These are phyloP conservation scores for Fistularia commersonii DNA, from an alignment of 2,797 vertebrate genomes.

Conservation along the genomic window DNA sequence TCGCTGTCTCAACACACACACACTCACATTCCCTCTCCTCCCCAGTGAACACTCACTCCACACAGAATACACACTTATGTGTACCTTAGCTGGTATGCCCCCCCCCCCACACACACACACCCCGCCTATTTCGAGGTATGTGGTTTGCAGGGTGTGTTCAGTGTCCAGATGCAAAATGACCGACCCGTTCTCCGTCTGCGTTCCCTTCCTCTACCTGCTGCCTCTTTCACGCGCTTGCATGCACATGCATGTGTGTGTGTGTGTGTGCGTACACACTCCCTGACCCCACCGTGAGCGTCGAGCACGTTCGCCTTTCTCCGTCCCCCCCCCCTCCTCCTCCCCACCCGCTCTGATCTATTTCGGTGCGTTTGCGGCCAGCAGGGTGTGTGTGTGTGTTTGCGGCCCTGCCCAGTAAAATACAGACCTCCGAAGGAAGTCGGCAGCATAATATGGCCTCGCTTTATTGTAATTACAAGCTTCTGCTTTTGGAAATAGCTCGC, in stretches of 20 bases:
- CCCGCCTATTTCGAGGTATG: constrained; percentile 64
- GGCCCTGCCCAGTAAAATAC: constrained; percentile 82
- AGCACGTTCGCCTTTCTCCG: constrained; percentile 34
- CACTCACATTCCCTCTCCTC: constrained; percentile 36
- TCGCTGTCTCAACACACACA: too few species aligned
- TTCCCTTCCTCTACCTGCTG: constrained; percentile 39
- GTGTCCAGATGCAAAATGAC: constrained; percentile 50
- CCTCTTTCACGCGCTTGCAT: constrained; percentile 32
- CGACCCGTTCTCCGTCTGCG: constrained; percentile 52
- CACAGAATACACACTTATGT: constrained; percentile 49
- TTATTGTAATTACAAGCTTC: constrained; percentile 84
- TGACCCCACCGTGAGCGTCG: neutral
- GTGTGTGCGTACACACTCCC: neutral
- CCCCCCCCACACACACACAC: constrained; percentile 18
- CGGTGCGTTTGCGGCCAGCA: constrained; percentile 67
- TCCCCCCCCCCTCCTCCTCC: constrained; percentile 44
- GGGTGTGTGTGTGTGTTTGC: constrained; percentile 75
- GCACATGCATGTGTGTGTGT: constrained; percentile 1
- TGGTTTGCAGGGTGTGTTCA: constrained; percentile 66
- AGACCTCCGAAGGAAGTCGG: constrained; percentile 80
- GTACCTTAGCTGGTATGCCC: constrained; percentile 17
- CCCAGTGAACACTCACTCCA: constrained; percentile 42
- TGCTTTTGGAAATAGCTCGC: constrained; percentile 71
- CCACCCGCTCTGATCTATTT: constrained; percentile 76
- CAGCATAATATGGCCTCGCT: constrained; percentile 78